Percentiles rank a stretch among this genome's conserved stretches.
phyloP scores from a whole-genome alignment of 2,797 vertebrate genomes.

The Coregonus suidteri region DNA sequence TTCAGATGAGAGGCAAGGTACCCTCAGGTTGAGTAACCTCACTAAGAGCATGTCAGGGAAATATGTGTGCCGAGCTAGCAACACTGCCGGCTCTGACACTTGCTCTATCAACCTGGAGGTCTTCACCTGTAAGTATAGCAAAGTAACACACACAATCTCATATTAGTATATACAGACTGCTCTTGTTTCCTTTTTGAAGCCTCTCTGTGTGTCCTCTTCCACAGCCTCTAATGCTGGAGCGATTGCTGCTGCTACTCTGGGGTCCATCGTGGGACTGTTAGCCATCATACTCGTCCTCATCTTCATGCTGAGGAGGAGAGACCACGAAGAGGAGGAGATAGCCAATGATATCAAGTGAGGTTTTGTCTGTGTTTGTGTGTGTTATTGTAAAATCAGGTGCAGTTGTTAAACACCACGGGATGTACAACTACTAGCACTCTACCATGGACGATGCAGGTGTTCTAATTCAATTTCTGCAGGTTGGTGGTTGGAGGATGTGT shows the following conservation, averaged over 20 bases:
- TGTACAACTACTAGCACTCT: neutral
- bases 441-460: neutral
- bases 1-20: constrained; percentile 83
- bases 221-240: constrained; percentile 80
- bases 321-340: constrained; percentile 83
- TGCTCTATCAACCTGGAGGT: constrained; percentile 91
- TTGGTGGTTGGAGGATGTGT: neutral
- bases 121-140: constrained; percentile 81
- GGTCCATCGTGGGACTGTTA: constrained; percentile 83
- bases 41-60: constrained; percentile 87
- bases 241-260: constrained; percentile 84
- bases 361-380: neutral
- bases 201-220: neutral
- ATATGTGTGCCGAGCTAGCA: constrained; percentile 86
- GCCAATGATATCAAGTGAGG: constrained; percentile 97
- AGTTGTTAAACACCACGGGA: neutral
- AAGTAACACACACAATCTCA: neutral
- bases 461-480: neutral
- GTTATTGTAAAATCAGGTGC: neutral
- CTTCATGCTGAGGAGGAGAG: constrained; percentile 78
- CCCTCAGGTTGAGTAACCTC: constrained; percentile 87
- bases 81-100: constrained; percentile 81
- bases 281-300: constrained; percentile 78
- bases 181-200: neutral
- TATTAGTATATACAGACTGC: neutral